phyloP scores from a whole-genome alignment of 1,140 invertebrate genomes.

The Macrostomum lignano region DNA sequence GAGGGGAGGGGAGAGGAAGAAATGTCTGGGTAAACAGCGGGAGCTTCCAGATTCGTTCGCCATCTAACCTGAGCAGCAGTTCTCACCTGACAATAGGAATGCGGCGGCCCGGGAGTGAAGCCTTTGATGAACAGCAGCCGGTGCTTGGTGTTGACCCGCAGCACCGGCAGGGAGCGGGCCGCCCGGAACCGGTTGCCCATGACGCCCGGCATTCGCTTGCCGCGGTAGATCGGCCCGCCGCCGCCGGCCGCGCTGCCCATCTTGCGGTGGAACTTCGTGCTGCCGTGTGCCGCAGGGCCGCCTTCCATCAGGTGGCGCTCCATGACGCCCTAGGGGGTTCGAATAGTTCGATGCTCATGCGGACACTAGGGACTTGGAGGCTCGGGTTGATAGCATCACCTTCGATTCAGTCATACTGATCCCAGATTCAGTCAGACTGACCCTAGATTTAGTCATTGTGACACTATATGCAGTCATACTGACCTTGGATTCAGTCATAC shows the following conservation, averaged over 20 bases:
- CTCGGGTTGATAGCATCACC: too few species aligned
- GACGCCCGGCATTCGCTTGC: constrained; percentile 79
- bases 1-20: too few species aligned
- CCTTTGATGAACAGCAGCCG: neutral
- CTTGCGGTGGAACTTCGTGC: constrained; percentile 72
- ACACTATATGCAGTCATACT: too few species aligned
- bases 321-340: constrained; percentile 93
- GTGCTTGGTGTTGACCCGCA: neutral
- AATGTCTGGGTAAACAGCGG: too few species aligned
- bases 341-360: constrained; percentile 53
- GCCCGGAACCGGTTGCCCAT: constrained; percentile 53
- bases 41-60: too few species aligned
- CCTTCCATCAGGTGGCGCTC: constrained; percentile 82
- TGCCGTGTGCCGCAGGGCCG: constrained; percentile 56
- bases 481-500: too few species aligned
- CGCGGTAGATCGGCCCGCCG: constrained; percentile 32
- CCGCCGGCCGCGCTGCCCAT: constrained; percentile 51
- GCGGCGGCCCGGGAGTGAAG: neutral
- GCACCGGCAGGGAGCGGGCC: constrained; percentile 40
- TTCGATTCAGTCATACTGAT: too few species aligned
- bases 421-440: neutral
- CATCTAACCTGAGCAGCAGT: too few species aligned
- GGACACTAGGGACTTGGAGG: too few species aligned
- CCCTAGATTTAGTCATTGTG: constrained; percentile 3
- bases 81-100: neutral